Evolutionary conservation across 2,113 vertebrate genomes (phyloP).

Genomic region (Semnopithecus entellus): DNA sequence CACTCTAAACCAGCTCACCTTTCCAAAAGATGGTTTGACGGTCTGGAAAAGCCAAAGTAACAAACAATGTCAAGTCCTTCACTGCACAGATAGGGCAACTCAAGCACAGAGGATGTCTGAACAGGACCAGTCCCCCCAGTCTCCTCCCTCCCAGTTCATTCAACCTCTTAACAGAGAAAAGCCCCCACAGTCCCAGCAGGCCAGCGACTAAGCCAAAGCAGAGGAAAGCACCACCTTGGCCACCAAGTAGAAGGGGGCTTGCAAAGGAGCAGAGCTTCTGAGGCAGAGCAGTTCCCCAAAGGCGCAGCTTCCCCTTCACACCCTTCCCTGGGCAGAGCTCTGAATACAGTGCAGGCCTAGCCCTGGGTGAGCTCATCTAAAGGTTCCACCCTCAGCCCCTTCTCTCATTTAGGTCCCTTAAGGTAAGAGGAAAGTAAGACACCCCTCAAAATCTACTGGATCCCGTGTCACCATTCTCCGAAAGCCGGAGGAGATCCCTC

Average conservation of each 20-base stretch:
- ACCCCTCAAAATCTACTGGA: neutral
- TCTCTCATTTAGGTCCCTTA: neutral
- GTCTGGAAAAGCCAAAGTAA: neutral
- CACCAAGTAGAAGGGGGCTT: neutral
- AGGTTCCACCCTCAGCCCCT: neutral
- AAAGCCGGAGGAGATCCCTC: neutral
- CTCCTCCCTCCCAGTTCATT: neutral
- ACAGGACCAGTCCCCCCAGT: neutral
- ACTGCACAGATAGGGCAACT: neutral
- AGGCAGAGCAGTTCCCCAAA: slow-evolving; percentile 45
- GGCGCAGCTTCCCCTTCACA: slow-evolving; percentile 51
- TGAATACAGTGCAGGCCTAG: slow-evolving; percentile 29
- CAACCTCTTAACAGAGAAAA: neutral
- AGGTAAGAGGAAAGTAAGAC: neutral
- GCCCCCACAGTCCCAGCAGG: neutral
- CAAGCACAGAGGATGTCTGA: neutral
- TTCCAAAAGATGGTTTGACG: neutral
- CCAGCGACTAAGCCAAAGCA: neutral
- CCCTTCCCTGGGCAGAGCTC: neutral
- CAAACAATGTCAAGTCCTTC: neutral
- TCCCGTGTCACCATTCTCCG: neutral
- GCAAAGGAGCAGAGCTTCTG: neutral
- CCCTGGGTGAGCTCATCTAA: neutral
- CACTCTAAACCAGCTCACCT: neutral
- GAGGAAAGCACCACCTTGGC: neutral